Evolutionary conservation across 2,797 vertebrate species (phyloP).

Genomic region (Tapirus indicus): DNA sequence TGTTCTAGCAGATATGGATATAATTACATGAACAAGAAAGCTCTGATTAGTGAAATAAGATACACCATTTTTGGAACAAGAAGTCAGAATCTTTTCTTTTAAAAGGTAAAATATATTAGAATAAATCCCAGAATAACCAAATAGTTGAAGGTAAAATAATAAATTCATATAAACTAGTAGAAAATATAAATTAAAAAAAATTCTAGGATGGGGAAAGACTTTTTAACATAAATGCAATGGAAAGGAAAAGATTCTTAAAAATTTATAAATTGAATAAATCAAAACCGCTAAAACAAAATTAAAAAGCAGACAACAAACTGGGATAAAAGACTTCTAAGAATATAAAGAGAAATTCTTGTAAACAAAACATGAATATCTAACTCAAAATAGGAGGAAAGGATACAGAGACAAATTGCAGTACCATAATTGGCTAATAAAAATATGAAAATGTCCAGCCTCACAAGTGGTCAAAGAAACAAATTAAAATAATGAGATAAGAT

Average conservation of each 20-base stretch:
- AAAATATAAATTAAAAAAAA: not conserved
- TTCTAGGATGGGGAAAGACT: not conserved
- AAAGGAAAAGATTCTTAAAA: not conserved
- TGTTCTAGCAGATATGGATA: not conserved
- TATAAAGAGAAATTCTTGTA: not conserved
- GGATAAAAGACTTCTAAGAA: conserved; percentile 61
- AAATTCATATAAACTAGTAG: conserved; percentile 7
- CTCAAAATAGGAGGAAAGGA: conserved; percentile 19
- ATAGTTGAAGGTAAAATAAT: conserved; percentile 16
- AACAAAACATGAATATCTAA: conserved; percentile 13
- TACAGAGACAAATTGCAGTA: not conserved
- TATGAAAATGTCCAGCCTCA: not conserved
- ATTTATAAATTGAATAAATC: not conserved
- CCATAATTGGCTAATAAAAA: not conserved
- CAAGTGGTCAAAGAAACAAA: not conserved
- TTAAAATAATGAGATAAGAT: conserved; percentile 6
- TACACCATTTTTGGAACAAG: not conserved
- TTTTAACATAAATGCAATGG: conserved; percentile 18
- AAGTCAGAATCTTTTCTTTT: not conserved
- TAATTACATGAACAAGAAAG: conserved; percentile 15
- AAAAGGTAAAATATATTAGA: conserved; percentile 47
- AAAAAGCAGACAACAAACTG: not conserved
- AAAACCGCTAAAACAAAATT: conserved; percentile 43
- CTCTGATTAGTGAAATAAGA: conserved; percentile 49
- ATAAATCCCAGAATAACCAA: conserved; percentile 31